Evolutionary conservation across 2,797 vertebrate genomes (phyloP).

Genomic region (Xerus rutilus): DNA sequence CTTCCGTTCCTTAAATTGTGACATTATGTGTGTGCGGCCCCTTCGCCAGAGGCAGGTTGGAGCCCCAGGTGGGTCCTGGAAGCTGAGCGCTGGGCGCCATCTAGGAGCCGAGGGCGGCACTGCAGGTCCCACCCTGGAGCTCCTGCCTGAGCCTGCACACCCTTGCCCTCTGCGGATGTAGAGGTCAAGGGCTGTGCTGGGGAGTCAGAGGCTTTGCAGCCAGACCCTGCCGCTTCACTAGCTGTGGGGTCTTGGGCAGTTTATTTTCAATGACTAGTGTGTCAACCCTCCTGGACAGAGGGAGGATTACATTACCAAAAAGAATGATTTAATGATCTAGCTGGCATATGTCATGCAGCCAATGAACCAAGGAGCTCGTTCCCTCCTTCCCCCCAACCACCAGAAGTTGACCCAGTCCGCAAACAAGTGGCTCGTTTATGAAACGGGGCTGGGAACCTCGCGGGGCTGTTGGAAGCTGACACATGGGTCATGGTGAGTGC

Average conservation of each 20-base stretch:
- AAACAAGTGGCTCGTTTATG: neutral
- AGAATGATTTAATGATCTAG: no score
- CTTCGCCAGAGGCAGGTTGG: neutral
- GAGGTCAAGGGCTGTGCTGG: rapidly evolving
- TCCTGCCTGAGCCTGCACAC: neutral
- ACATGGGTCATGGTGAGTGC: neutral
- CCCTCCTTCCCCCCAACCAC: neutral
- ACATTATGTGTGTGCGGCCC: constrained; percentile 53
- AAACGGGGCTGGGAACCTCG: neutral
- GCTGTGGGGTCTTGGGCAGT: neutral
- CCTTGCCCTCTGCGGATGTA: no score
- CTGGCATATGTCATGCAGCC: neutral
- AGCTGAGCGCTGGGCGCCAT: constrained; percentile 55
- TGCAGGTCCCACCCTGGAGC: neutral
- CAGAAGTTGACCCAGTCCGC: neutral
- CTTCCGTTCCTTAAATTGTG: constrained; percentile 72
- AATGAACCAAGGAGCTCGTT: neutral
- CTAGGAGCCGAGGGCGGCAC: constrained; percentile 54
- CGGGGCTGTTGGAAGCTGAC: neutral
- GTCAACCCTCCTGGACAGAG: neutral
- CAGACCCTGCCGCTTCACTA: neutral
- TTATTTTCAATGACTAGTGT: neutral
- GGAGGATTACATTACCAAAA: neutral
- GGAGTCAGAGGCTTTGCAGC: neutral
- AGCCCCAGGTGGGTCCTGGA: constrained; percentile 42